These are phyloP conservation scores for Ormyrus nitidulus DNA, from an alignment of 2,888 invertebrate species.

Conservation along the genomic window DNA sequence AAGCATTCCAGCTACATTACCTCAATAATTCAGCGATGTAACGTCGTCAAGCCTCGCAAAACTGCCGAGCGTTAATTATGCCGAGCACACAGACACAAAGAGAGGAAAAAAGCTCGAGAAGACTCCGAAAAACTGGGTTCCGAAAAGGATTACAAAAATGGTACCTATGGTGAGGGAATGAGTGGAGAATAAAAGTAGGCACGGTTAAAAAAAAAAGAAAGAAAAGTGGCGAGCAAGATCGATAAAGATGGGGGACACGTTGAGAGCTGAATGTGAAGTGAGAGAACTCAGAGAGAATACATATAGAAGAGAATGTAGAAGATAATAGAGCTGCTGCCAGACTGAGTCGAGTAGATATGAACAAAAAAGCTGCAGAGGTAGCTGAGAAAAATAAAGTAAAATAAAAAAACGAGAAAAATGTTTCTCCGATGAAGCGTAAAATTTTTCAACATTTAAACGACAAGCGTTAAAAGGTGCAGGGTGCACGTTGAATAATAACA, in stretches of 20 bases:
- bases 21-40: background rate
- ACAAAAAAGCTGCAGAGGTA: background rate
- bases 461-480: no score
- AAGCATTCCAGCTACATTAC: background rate
- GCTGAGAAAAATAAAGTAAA: background rate
- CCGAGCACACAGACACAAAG: background rate
- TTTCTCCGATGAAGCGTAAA: no score
- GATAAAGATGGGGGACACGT: constrained; percentile 33
- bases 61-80: no score
- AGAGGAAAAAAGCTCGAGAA: background rate
- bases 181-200: constrained; percentile 4
- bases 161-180: background rate
- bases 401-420: no score
- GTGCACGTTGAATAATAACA: no score
- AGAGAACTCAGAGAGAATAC: constrained; percentile 7
- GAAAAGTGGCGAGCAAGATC: constrained; percentile 20
- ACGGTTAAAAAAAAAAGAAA: constrained; percentile 19
- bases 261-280: constrained; percentile 39
- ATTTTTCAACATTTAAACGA: no score
- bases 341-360: constrained; percentile 3
- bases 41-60: background rate
- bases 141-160: constrained; percentile 14
- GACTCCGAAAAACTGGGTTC: background rate
- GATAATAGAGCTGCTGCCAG: constrained; percentile 26
- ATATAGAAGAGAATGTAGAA: constrained; percentile 31